These are phyloP conservation scores for Spondyliosoma cantharus DNA, from an alignment of 2,797 vertebrate genomes.

Conservation along the genomic window DNA sequence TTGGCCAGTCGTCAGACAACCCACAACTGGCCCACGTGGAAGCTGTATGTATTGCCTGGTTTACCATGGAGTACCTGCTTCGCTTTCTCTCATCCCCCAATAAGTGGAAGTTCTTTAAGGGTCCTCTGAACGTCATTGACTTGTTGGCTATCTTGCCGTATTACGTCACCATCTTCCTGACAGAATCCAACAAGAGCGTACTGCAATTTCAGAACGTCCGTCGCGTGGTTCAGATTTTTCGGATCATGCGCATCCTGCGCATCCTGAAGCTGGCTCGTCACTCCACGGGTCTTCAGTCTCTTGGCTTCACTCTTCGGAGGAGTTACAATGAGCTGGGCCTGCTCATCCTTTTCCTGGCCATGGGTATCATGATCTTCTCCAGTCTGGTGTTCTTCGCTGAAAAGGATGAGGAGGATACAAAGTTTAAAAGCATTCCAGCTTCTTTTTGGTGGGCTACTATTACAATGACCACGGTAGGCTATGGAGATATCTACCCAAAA, in stretches of 20 bases:
- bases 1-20: constrained; percentile 94
- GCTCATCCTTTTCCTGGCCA: constrained; percentile 97
- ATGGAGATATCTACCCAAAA: constrained; percentile 99
- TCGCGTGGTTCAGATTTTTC: constrained; percentile 97
- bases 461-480: constrained; percentile 99
- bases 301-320: constrained; percentile 95
- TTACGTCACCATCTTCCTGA: constrained; percentile 98
- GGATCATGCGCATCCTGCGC: constrained; percentile 98
- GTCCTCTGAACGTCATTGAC: constrained; percentile 97
- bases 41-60: constrained; percentile 98
- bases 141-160: constrained; percentile 97
- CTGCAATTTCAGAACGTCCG: constrained; percentile 98
- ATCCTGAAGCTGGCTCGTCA: constrained; percentile 98
- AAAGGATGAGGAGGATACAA: constrained; percentile 99
- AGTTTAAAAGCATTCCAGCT: constrained; percentile 99
- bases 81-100: constrained; percentile 97
- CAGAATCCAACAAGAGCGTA: constrained; percentile 99
- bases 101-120: constrained; percentile 99
- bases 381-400: constrained; percentile 99
- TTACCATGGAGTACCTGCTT: constrained; percentile 99
- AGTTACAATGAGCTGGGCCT: constrained; percentile 99
- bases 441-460: constrained; percentile 99
- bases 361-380: constrained; percentile 99
- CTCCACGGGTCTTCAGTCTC: constrained; percentile 96
- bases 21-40: constrained; percentile 97